Evolutionary conservation across 1,140 invertebrate species (phyloP).

Genomic region (Oreohelix idahoensis): DNA sequence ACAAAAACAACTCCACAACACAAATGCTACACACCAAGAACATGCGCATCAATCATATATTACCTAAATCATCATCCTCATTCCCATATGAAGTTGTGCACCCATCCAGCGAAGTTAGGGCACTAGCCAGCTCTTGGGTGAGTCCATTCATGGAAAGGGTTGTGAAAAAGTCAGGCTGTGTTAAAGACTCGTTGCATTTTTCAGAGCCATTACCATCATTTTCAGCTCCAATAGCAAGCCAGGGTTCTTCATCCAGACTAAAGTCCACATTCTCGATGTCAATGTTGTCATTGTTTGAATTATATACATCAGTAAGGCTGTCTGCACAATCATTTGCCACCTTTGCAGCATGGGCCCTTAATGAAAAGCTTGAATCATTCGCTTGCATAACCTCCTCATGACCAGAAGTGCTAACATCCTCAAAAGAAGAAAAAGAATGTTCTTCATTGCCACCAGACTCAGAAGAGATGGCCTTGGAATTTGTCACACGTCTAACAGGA

Average conservation of each 20-base stretch:
- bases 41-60: background rate
- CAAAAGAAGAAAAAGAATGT: background rate
- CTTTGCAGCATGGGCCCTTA: background rate
- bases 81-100: background rate
- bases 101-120: slow-evolving; percentile 46
- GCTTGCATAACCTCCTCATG: background rate
- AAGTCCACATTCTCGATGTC: slow-evolving; percentile 25
- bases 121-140: slow-evolving; percentile 67
- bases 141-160: slow-evolving; percentile 68
- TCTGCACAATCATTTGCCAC: background rate
- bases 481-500: background rate
- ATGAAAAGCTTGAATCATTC: background rate
- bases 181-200: slow-evolving; percentile 7
- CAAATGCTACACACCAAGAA: background rate
- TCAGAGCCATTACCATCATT: background rate
- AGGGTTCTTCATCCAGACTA: slow-evolving; percentile 45
- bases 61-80: slow-evolving; percentile 14
- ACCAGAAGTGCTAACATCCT: background rate
- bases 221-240: slow-evolving; percentile 50
- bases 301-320: background rate
- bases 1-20: background rate
- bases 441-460: background rate
- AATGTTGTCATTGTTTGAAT: slow-evolving; percentile 1
- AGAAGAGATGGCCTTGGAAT: background rate
- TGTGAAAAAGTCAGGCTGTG: slow-evolving; percentile 67